phyloP scores from a whole-genome alignment of 2,888 invertebrate species.

The Dicyrtomina minuta region DNA sequence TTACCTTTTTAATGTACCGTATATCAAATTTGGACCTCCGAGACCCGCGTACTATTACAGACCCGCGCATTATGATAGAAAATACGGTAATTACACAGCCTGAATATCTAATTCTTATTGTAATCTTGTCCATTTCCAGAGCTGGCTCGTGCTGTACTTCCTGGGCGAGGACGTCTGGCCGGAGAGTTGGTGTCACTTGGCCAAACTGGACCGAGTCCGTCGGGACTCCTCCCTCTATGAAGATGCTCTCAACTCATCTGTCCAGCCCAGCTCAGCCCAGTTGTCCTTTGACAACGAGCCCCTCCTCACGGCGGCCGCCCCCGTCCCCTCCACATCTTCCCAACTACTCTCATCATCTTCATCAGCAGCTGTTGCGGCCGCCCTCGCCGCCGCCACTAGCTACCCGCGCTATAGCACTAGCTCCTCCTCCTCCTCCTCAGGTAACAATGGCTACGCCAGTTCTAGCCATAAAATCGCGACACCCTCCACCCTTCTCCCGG shows the following conservation, averaged over 20 bases:
- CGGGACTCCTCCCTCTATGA: conserved; percentile 16
- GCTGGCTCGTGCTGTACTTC: conserved; percentile 53
- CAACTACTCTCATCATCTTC: too few species aligned
- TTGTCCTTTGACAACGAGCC: conserved; percentile 51
- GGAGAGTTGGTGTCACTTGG: conserved; percentile 47
- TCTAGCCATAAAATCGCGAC: too few species aligned
- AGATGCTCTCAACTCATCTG: conserved; percentile 42
- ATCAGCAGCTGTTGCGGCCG: too few species aligned
- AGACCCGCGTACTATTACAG: too few species aligned
- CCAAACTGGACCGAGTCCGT: conserved; percentile 35
- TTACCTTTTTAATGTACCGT: too few species aligned
- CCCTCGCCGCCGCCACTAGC: conserved; percentile 5
- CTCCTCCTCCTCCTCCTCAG: not conserved
- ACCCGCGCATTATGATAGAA: too few species aligned
- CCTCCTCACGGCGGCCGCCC: conserved; percentile 30
- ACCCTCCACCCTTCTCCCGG: too few species aligned
- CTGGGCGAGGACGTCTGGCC: conserved; percentile 52
- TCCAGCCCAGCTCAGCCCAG: conserved; percentile 45
- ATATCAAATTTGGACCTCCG: too few species aligned
- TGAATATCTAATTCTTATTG: not conserved
- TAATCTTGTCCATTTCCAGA: conserved; percentile 37
- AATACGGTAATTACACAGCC: not conserved
- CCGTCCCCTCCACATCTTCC: conserved; percentile 36
- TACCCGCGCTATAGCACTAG: too few species aligned
- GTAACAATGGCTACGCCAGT: too few species aligned